phyloP scores from a whole-genome alignment of 1,140 invertebrate genomes.

The Oncopodura yosiiana region DNA sequence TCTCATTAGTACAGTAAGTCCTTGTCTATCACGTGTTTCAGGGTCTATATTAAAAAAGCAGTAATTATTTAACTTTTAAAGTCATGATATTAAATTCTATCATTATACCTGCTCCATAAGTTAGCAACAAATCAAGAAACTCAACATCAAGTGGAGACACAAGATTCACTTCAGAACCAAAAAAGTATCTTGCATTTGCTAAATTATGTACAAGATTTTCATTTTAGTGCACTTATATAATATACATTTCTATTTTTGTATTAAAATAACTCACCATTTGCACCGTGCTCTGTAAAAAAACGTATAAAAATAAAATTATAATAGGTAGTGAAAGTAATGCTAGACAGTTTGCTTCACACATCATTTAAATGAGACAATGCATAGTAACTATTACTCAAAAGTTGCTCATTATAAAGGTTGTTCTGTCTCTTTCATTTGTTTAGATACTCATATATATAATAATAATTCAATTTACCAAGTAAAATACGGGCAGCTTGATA shows the following conservation, averaged over 20 bases:
- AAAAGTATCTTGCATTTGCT: conserved; percentile 65
- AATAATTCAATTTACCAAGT: conserved; percentile 24
- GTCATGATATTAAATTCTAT: conserved; percentile 75
- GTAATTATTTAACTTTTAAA: conserved; percentile 40
- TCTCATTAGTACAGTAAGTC: conserved; percentile 79
- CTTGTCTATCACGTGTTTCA: conserved; percentile 67
- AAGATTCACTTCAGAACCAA: conserved; percentile 80
- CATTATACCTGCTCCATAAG: conserved; percentile 73
- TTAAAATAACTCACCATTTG: too few relatives aligned
- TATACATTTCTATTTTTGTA: too few relatives aligned
- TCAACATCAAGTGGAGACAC: conserved; percentile 62
- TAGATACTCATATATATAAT: too few relatives aligned
- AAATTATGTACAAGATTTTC: too few relatives aligned
- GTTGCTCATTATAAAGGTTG: not conserved
- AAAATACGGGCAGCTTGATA: conserved; percentile 54
- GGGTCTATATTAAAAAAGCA: conserved; percentile 48
- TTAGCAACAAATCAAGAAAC: conserved; percentile 67
- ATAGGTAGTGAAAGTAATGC: not conserved
- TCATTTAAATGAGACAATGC: too few relatives aligned
- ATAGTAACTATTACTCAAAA: not conserved
- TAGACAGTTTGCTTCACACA: too few relatives aligned
- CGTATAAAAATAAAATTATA: conserved; percentile 28
- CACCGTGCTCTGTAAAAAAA: conserved; percentile 51
- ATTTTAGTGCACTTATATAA: too few relatives aligned
- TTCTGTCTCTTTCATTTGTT: not conserved